These are phyloP conservation scores for Paramisgurnus dabryanus DNA, from an alignment of 2,113 vertebrate genomes.

Conservation along the genomic window DNA sequence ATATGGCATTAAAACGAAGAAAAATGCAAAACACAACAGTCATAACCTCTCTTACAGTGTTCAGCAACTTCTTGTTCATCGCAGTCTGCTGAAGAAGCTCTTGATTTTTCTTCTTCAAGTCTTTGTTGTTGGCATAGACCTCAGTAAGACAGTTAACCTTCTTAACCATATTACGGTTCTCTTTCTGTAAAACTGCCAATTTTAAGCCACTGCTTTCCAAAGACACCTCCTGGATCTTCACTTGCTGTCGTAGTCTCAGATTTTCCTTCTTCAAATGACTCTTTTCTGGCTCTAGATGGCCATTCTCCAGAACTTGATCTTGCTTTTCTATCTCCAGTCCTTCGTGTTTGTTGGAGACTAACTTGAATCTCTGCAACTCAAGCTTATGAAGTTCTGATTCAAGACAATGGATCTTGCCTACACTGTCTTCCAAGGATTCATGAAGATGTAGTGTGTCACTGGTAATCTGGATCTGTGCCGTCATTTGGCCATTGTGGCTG, in stretches of 20 bases:
- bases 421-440: slow-evolving; percentile 93
- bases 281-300: slow-evolving; percentile 93
- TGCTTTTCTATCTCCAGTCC: slow-evolving; percentile 95
- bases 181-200: slow-evolving; percentile 87
- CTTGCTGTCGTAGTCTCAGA: slow-evolving; percentile 90
- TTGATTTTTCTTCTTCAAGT: slow-evolving; percentile 93
- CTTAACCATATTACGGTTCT: slow-evolving; percentile 73
- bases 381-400: slow-evolving; percentile 92
- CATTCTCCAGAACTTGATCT: slow-evolving; percentile 89
- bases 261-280: slow-evolving; percentile 96
- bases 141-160: slow-evolving; percentile 90
- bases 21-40: background rate
- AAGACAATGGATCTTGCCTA: slow-evolving; percentile 92
- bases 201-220: slow-evolving; percentile 89
- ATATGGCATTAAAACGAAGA: background rate
- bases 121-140: slow-evolving; percentile 85
- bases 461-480: slow-evolving; percentile 76
- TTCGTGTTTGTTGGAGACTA: slow-evolving; percentile 93
- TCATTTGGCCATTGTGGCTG: slow-evolving; percentile 80
- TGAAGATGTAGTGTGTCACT: slow-evolving; percentile 94
- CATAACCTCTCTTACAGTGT: slow-evolving; percentile 88
- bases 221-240: slow-evolving; percentile 92
- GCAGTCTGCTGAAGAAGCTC: slow-evolving; percentile 90
- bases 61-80: slow-evolving; percentile 94
- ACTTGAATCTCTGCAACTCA: slow-evolving; percentile 90